Percentiles rank a stretch among this genome's conserved stretches.
Conservation (phyloP, 2,113 vertebrate species). For the Datnioides undecimradiatus region DNA sequence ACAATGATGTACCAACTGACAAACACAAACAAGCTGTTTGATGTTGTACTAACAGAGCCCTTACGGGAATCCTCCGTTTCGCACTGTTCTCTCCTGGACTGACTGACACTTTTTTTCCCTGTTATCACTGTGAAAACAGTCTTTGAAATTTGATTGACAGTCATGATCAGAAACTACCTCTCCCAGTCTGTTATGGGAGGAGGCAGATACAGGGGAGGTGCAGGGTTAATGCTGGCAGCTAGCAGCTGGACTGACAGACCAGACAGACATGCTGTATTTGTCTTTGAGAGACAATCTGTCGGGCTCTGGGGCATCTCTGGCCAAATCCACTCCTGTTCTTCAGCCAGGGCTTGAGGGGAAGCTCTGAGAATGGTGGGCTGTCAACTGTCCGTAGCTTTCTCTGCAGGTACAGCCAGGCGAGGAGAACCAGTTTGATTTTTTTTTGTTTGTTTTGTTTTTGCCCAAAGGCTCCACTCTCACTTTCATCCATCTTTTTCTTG, state of each 20-base stretch:
- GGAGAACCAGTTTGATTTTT: constrained; percentile 1
- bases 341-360: constrained; percentile 31
- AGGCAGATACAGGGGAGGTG: background rate
- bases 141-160: constrained; percentile 67
- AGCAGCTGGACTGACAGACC: constrained; percentile 55
- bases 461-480: constrained; percentile 22
- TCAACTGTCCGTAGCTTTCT: constrained; percentile 46
- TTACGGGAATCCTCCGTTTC: constrained; percentile 28
- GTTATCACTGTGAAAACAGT: constrained; percentile 33
- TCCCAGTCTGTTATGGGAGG: constrained; percentile 28
- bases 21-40: constrained; percentile 57
- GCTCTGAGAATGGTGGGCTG: constrained; percentile 47
- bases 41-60: constrained; percentile 31
- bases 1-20: constrained; percentile 32
- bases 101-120: constrained; percentile 32
- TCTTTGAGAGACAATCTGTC: constrained; percentile 50
- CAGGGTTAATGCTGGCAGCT: constrained; percentile 39
- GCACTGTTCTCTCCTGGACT: constrained; percentile 29
- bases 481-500: constrained; percentile 33
- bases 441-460: background rate
- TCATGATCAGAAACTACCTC: constrained; percentile 39
- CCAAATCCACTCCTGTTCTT: constrained; percentile 43
- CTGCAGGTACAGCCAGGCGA: constrained; percentile 46
- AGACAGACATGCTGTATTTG: constrained; percentile 56
- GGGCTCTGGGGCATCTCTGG: constrained; percentile 33